Evolutionary conservation across 2,113 vertebrate genomes (phyloP).

Genomic region (Rhinichthys klamathensis): DNA sequence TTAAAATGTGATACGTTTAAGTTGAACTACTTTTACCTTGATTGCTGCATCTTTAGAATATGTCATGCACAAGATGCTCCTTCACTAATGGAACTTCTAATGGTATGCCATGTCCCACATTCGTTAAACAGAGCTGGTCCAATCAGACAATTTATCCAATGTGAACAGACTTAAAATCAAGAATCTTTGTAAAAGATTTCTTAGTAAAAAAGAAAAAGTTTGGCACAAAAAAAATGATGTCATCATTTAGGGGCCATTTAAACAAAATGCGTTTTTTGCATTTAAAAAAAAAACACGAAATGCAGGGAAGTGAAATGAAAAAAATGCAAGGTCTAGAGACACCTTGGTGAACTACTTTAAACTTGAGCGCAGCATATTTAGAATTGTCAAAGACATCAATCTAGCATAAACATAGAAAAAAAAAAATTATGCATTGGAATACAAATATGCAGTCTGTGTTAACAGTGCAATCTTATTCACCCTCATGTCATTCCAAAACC

Average conservation of each 20-base stretch:
- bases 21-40: no score
- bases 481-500: not conserved
- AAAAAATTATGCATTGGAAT: no score
- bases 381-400: not conserved
- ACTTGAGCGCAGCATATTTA: not conserved
- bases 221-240: not conserved
- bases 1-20: no score
- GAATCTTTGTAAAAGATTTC: not conserved
- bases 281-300: not conserved
- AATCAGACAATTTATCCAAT: not conserved
- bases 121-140: not conserved
- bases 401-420: not conserved
- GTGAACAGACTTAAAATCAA: not conserved
- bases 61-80: no score
- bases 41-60: no score
- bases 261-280: not conserved
- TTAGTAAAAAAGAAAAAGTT: not conserved
- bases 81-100: no score
- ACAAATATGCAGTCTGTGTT: not conserved
- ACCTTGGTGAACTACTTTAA: not conserved
- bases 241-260: not conserved
- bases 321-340: no score
- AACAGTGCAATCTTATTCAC: not conserved
- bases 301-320: not conserved
- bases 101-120: not conserved